Percentiles rank a stretch among this genome's conserved stretches.
phyloP scores from a whole-genome alignment of 2,888 invertebrate species.

The Brachypalpus laphriformis region DNA sequence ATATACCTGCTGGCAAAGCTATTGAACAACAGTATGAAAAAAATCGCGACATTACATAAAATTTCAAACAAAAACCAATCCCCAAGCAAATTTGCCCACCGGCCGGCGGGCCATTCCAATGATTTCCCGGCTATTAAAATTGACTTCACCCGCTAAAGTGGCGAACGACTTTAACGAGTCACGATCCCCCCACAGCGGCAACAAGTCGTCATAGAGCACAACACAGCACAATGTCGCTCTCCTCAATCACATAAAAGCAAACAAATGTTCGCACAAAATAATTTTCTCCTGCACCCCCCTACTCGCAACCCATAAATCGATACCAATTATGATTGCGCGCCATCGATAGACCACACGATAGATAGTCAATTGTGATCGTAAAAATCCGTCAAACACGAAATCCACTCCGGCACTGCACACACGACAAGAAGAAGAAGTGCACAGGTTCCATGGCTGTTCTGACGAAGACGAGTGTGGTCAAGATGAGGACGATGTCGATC shows the following conservation, averaged over 20 bases:
- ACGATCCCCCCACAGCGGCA: conserved; percentile 52
- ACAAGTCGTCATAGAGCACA: conserved; percentile 42
- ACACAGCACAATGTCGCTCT: conserved; percentile 60
- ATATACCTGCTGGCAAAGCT: not conserved
- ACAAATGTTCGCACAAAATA: conserved; percentile 62
- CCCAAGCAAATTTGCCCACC: not conserved
- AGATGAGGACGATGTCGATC: conserved; percentile 14
- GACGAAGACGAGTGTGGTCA: conserved; percentile 66
- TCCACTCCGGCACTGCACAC: conserved; percentile 6
- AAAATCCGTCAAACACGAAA: conserved; percentile 46
- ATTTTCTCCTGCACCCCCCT: not conserved
- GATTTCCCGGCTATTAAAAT: conserved; percentile 55
- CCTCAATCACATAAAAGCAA: conserved; percentile 58
- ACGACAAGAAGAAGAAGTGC: not conserved
- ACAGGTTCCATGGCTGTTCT: conserved; percentile 26
- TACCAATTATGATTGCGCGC: conserved; percentile 67
- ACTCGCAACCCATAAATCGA: conserved; percentile 45
- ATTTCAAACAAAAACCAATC: not conserved
- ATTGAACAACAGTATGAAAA: not conserved
- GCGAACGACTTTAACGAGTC: conserved; percentile 56
- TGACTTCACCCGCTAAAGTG: conserved; percentile 55
- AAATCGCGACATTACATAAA: conserved; percentile 17
- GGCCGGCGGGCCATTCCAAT: conserved; percentile 31
- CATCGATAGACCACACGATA: conserved; percentile 59
- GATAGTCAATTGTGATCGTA: conserved; percentile 51